Conservation (phyloP, 1,140 invertebrate genomes). For the Oncopodura yosiiana region DNA sequence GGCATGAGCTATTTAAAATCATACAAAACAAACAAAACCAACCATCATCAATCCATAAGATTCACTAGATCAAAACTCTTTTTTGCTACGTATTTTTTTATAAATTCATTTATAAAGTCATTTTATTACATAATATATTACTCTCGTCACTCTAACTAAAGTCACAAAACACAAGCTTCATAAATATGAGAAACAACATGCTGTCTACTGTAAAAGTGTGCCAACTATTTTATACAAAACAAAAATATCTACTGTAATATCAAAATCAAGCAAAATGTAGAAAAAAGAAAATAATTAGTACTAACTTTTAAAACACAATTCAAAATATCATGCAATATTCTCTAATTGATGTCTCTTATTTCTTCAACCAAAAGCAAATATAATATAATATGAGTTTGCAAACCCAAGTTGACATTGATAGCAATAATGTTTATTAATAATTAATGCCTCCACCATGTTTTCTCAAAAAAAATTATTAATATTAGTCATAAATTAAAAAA, state of each 20-base stretch:
- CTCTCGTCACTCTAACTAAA: no score
- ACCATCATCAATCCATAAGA: constrained; percentile 34
- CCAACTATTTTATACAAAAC: neutral
- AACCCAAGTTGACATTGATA: constrained; percentile 24
- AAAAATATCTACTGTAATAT: neutral
- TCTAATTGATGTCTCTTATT: constrained; percentile 1
- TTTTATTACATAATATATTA: no score
- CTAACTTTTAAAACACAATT: no score
- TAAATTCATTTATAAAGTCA: neutral
- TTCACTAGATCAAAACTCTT: neutral
- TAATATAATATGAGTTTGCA: constrained; percentile 29
- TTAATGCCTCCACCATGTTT: neutral
- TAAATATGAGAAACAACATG: neutral
- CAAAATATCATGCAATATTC: constrained; percentile 1
- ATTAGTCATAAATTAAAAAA: neutral
- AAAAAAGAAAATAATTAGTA: neutral
- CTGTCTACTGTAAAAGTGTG: neutral
- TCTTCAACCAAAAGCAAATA: neutral
- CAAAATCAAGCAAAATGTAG: neutral
- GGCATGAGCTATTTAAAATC: constrained; percentile 71
- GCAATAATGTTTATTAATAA: neutral
- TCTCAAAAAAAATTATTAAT: neutral
- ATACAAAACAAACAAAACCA: constrained; percentile 48
- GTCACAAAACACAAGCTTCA: constrained; percentile 9
- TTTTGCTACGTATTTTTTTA: neutral